Evolutionary conservation across 2,113 vertebrate species (phyloP), one percentile per base, ranked within the genome.

Genomic region (Poeciliopsis retropinna): DNA sequence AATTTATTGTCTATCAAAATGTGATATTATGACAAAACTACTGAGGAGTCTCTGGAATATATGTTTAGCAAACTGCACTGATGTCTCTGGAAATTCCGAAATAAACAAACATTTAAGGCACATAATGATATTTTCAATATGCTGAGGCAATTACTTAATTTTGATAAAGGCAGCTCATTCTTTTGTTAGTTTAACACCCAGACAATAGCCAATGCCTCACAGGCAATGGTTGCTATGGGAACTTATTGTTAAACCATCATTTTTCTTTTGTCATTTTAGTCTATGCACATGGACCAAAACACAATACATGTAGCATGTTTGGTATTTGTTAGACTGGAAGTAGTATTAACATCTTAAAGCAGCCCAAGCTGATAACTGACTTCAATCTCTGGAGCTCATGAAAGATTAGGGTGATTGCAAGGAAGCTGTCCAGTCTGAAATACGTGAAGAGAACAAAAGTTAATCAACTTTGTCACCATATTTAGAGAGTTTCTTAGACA

Each of bases 1-100:
- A 34, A 34, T 34, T 34, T 34, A 34, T 34, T 1, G 7, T 34
- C 7, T 8, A 9, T 7, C 7, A 34, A 34, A 34, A 34, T 34
- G 32, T 34, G 32, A 8, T 32, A 32, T 32, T 9, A 31, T 1
- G 14, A 65, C 31, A 34, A 47, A 63, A 5, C 72, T n/a, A 17
- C 9, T 30, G 15, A 31, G 17, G 34, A 70, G 74, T 39, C 77
- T 60, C 44, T 64, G 73, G 30, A 22, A 25, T 8, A 54, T 54
- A 8, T 54, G 14, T 54, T 54, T 73, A 22, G 37, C 28, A 47
- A 10, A 62, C 74, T n/a, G 60, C 37, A 62, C 39, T 19, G 30
- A 30, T 63, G 32, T 65, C 27, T 39, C 70, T 0, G 9, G 22
- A 57, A 57, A 57, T 57, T 57, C 9, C 1, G 2, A 51, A 19